Base-by-base conservation (phyloP, 2,888 invertebrate genomes). In the Melinaea menophilus region DNA sequence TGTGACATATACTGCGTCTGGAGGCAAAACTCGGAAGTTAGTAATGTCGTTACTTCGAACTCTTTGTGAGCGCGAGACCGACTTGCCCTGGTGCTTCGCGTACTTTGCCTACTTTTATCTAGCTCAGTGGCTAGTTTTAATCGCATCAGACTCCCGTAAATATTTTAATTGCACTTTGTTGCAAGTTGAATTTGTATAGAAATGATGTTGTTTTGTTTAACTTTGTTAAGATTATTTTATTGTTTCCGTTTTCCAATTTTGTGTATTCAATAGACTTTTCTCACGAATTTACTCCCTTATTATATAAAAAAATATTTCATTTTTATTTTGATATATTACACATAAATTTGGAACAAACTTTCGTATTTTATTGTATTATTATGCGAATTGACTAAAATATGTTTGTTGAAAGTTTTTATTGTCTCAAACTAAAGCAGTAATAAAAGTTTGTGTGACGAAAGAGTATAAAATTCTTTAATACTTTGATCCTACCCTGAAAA, bases 21-120 rank as follows among this genome's bases (percentile, higher is more conserved):
- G 54, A 56, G 63, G 41, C 56, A 63, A 51, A 58, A 62, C 67
- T 64, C 65, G 65, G 68, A 77, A 82, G 78, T 80, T 79, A 71
- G 78, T 79, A 78, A 81, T 78, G 79, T 75, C 77, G 76, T 83
- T 83, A 80, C 72, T 76, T 71, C 72, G 73, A 76, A 79, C 75
- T 78, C 78, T 81, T 77, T 76, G 77, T 75, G 75, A 75, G 69
- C 70, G 59, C 62, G 72, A 73, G 71, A 65, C 66, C 63, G 65
- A 72, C 69, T 71, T 67, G 58, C 55, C 65, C 63, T 46, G 45
- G 41, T 59, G 51, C 64, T 57, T 61, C 60, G 59, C 55, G 58
- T 56, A 61, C 46, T 62, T 66, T 56, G 56, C 55, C 35, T n/a
- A 58, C 58, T 66, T 61, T 68, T 62, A 66, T 59, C 60, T 56